phyloP scores from a whole-genome alignment of 1,140 invertebrate species.

The Wasmannia auropunctata region DNA sequence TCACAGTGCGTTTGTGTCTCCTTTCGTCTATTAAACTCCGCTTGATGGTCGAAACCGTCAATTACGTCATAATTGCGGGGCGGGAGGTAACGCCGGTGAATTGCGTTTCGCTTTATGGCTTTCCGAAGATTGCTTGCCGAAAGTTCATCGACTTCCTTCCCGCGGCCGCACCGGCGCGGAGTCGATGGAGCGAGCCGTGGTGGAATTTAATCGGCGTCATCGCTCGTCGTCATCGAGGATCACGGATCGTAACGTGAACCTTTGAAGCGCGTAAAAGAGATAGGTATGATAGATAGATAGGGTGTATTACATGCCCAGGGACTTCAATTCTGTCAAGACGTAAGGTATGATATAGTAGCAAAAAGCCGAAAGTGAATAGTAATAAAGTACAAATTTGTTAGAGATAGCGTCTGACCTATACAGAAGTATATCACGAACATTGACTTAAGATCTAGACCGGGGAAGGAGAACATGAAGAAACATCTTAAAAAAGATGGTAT shows the following conservation, averaged over 20 bases:
- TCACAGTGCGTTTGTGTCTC: slow-evolving; percentile 61
- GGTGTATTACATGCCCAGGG: slow-evolving; percentile 3
- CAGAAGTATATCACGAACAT: not conserved
- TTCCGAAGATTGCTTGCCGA: slow-evolving; percentile 55
- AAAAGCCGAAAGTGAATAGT: slow-evolving; percentile 24
- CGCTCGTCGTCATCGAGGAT: slow-evolving; percentile 50
- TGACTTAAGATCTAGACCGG: not conserved
- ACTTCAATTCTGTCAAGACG: slow-evolving; percentile 6
- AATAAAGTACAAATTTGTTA: not conserved
- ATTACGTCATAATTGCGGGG: slow-evolving; percentile 68
- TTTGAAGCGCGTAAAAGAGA: slow-evolving; percentile 24
- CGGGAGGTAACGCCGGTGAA: slow-evolving; percentile 5
- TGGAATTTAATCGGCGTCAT: slow-evolving; percentile 61
- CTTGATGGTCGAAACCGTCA: slow-evolving; percentile 52
- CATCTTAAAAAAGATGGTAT: not conserved
- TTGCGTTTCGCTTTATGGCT: slow-evolving; percentile 22
- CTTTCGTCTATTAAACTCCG: slow-evolving; percentile 59
- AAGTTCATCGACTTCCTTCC: slow-evolving; percentile 59
- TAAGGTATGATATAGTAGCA: not conserved
- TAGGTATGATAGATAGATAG: slow-evolving; percentile 29
- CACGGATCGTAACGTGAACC: slow-evolving; percentile 44
- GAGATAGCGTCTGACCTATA: not conserved
- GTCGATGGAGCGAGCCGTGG: slow-evolving; percentile 23
- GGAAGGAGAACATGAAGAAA: not conserved
- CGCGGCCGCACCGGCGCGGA: not conserved